phyloP scores from a whole-genome alignment of 37 sponge, comb jelly and placozoan species.

The Ephydatia muelleri region DNA sequence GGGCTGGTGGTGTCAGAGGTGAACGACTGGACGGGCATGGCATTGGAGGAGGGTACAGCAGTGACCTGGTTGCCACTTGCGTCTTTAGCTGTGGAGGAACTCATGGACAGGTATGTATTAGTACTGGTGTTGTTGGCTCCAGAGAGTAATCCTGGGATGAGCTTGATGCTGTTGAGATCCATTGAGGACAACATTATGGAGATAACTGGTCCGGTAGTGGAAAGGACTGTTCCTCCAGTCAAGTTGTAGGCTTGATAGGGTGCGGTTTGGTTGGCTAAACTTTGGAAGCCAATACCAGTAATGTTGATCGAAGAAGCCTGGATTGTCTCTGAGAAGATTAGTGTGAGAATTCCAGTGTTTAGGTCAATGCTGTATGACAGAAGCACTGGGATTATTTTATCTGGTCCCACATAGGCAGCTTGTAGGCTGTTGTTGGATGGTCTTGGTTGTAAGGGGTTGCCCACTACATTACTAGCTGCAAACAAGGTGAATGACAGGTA shows the following conservation, averaged over 20 bases:
- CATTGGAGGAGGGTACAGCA: slow-evolving; percentile 10
- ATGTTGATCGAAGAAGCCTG: slow-evolving; percentile 42
- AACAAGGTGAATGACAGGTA: slow-evolving; percentile 64
- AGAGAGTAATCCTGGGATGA: slow-evolving; percentile 41
- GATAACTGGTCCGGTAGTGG: slow-evolving; percentile 58
- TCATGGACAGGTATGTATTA: slow-evolving; percentile 63
- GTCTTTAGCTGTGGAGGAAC: slow-evolving; percentile 57
- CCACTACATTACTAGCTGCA: slow-evolving; percentile 52
- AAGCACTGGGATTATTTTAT: slow-evolving; percentile 40
- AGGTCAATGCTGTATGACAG: slow-evolving; percentile 52
- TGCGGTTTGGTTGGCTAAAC: neutral
- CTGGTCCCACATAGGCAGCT: slow-evolving; percentile 49
- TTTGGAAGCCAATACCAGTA: slow-evolving; percentile 62
- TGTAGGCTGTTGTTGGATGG: slow-evolving; percentile 25
- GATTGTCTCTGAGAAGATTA: slow-evolving; percentile 82
- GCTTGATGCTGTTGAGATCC: slow-evolving; percentile 76
- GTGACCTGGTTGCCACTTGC: slow-evolving; percentile 66
- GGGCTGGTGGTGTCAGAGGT: slow-evolving; percentile 70
- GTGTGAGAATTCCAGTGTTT: slow-evolving; percentile 53
- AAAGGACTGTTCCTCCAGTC: slow-evolving; percentile 54
- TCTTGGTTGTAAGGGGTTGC: slow-evolving; percentile 41
- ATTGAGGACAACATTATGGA: slow-evolving; percentile 47
- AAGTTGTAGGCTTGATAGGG: slow-evolving; percentile 50
- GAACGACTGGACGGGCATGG: slow-evolving; percentile 39
- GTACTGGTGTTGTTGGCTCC: slow-evolving; percentile 39